These are phyloP conservation scores for Galerucella pusilla DNA, from an alignment of 2,888 invertebrate species.

Conservation along the genomic window DNA sequence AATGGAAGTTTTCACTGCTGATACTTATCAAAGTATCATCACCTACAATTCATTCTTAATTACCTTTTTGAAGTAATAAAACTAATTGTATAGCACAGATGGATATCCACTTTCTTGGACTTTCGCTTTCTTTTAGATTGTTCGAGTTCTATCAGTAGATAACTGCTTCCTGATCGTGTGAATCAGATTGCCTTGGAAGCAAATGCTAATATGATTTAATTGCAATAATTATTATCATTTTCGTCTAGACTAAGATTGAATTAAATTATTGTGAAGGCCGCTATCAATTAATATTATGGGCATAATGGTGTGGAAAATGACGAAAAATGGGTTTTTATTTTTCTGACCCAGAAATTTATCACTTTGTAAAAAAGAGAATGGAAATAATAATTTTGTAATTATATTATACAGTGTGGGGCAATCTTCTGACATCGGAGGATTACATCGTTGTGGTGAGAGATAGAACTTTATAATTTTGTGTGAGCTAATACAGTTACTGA, in stretches of 20 bases:
- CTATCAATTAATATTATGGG: no score
- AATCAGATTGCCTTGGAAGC: background rate
- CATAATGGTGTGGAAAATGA: no score
- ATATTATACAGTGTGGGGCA: no score
- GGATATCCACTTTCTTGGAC: background rate
- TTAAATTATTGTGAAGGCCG: background rate
- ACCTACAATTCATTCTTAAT: background rate
- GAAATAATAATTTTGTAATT: no score
- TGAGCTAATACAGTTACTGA: no score
- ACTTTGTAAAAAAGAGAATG: no score
- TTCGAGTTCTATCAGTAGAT: background rate
- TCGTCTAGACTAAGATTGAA: background rate
- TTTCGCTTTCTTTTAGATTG: constrained; percentile 13
- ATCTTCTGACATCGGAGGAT: no score
- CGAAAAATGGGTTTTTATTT: no score
- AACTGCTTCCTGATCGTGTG: background rate
- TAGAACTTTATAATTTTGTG: no score
- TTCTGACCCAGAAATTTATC: no score
- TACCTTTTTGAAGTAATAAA: background rate
- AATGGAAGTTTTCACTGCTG: no score
- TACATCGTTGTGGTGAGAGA: no score
- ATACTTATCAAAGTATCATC: background rate
- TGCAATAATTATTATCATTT: background rate
- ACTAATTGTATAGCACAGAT: constrained; percentile 6
- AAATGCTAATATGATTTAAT: background rate